phyloP scores from a whole-genome alignment of 1,140 invertebrate species.

The Drosophila kepulauana region DNA sequence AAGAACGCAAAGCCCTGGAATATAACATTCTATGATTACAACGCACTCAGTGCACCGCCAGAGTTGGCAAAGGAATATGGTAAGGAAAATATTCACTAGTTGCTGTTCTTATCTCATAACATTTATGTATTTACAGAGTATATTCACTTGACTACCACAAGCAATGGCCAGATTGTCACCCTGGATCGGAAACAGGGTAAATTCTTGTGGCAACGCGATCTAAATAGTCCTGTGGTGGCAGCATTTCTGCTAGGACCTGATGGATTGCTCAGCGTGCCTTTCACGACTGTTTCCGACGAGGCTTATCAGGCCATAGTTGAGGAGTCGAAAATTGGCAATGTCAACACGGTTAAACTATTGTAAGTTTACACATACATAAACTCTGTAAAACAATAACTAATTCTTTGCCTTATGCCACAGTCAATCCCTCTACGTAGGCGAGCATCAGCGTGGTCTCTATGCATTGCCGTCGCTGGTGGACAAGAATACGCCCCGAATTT shows the following conservation, averaged over 20 bases:
- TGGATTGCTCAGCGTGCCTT: slow-evolving; percentile 94
- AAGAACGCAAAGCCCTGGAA: slow-evolving; percentile 94
- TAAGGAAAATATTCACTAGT: slow-evolving; percentile 83
- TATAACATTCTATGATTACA: slow-evolving; percentile 96
- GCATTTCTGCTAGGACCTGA: slow-evolving; percentile 93
- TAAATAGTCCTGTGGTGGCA: slow-evolving; percentile 95
- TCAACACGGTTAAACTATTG: slow-evolving; percentile 91
- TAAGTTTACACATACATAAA: slow-evolving; percentile 85
- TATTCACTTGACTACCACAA: slow-evolving; percentile 95
- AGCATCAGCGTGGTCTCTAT: slow-evolving; percentile 95
- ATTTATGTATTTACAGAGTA: slow-evolving; percentile 87
- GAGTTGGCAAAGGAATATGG: slow-evolving; percentile 93
- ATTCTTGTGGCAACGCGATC: slow-evolving; percentile 94
- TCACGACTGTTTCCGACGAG: slow-evolving; percentile 95
- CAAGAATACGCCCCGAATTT: slow-evolving; percentile 91
- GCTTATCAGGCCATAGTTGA: slow-evolving; percentile 91
- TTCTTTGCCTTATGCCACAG: slow-evolving; percentile 85
- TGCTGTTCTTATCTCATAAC: neutral
- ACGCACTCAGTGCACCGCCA: slow-evolving; percentile 90
- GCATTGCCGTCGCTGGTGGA: slow-evolving; percentile 96
- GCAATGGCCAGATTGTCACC: slow-evolving; percentile 94
- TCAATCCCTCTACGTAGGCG: slow-evolving; percentile 96
- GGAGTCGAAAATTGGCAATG: slow-evolving; percentile 87
- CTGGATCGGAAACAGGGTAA: slow-evolving; percentile 90
- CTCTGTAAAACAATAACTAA: slow-evolving; percentile 84